Conservation (phyloP, 2,113 vertebrate genomes). For the Seriola aureovittata region DNA sequence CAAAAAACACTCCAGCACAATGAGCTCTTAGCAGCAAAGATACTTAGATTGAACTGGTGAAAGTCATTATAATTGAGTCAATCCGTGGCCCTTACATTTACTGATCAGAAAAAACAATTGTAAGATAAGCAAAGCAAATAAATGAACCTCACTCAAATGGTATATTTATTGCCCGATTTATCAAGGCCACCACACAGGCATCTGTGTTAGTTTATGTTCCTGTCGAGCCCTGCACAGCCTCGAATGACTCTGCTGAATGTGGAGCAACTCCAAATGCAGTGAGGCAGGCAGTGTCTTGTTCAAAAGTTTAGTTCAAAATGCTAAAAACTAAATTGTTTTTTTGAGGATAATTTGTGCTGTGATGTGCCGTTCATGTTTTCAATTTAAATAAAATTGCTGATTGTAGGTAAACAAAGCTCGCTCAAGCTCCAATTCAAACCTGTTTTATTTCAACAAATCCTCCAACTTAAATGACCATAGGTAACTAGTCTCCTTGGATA, state of each 20-base stretch:
- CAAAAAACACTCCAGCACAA: not conserved
- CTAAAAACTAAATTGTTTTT: not conserved
- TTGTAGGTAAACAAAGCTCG: not conserved
- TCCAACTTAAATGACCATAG: not conserved
- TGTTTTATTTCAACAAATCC: not conserved
- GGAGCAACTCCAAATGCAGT: constrained; percentile 25
- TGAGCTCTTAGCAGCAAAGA: not conserved
- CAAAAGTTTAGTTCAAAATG: not conserved
- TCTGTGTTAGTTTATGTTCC: constrained; percentile 60
- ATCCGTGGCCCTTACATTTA: constrained; percentile 39
- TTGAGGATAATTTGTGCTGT: not conserved
- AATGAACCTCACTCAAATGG: constrained; percentile 42
- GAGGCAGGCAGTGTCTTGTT: constrained; percentile 17
- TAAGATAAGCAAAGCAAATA: constrained; percentile 34
- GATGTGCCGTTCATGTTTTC: not conserved
- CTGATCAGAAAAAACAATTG: constrained; percentile 10
- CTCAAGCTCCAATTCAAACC: not conserved
- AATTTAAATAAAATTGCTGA: not conserved
- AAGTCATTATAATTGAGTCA: constrained; percentile 50
- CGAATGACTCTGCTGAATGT: constrained; percentile 33
- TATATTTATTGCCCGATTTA: constrained; percentile 52
- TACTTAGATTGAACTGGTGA: not conserved
- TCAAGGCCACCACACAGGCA: constrained; percentile 50
- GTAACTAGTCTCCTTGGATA: too few species aligned
- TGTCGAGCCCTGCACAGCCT: constrained; percentile 14